phyloP scores from a whole-genome alignment of 2,797 vertebrate species.

The Centroberyx gerrardi region DNA sequence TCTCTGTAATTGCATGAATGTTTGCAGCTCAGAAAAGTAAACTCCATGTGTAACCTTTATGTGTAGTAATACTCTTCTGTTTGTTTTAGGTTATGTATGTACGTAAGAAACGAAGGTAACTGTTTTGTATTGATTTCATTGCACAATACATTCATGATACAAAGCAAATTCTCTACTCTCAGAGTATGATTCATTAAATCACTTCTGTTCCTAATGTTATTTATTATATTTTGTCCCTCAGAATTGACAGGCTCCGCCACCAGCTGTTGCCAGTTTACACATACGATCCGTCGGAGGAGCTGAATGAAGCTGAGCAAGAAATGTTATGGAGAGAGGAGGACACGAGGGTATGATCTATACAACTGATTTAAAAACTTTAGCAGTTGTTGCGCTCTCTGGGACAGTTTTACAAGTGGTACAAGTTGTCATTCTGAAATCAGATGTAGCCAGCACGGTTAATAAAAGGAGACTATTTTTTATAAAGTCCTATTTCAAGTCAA shows the following conservation, averaged over 20 bases:
- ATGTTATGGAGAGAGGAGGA: conserved; percentile 91
- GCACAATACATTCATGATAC: not conserved
- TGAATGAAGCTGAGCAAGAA: conserved; percentile 94
- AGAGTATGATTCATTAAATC: too few relatives aligned
- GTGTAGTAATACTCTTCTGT: conserved; percentile 9
- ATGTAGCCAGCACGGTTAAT: not conserved
- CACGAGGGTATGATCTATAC: conserved; percentile 85
- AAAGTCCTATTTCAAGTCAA: not conserved
- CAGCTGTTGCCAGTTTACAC: conserved; percentile 95
- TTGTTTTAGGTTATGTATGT: conserved; percentile 86
- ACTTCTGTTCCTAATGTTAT: not conserved
- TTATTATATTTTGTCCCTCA: conserved; percentile 51
- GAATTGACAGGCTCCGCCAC: conserved; percentile 93
- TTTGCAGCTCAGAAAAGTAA: not conserved
- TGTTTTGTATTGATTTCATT: not conserved
- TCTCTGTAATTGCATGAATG: not conserved
- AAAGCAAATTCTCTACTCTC: not conserved
- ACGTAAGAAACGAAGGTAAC: conserved; percentile 84
- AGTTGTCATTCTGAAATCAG: conserved; percentile 8
- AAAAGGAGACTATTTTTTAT: not conserved
- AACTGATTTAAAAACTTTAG: not conserved
- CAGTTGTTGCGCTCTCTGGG: not conserved
- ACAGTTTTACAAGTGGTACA: not conserved
- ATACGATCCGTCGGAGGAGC: conserved; percentile 94
- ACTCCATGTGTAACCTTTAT: too few relatives aligned